Conservation (phyloP, 2,797 vertebrate genomes). For the Phoeniculus purpureus region DNA sequence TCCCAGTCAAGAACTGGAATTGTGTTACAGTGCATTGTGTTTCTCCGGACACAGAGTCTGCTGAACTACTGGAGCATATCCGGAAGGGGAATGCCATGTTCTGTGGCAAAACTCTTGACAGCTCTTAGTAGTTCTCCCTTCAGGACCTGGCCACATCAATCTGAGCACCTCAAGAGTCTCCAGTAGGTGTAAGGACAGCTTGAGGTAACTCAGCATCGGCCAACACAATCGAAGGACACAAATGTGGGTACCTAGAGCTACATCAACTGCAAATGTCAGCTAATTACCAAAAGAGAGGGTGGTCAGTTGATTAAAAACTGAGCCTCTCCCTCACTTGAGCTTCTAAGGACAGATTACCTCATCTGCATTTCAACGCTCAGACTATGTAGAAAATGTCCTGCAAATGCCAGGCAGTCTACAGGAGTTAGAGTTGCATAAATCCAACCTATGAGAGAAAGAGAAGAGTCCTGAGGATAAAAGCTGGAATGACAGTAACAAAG, state of each 20-base stretch:
- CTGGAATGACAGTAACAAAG: background rate
- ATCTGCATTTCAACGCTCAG: conserved; percentile 98
- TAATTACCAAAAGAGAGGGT: background rate
- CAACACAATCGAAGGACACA: background rate
- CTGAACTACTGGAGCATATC: background rate
- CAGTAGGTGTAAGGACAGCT: background rate
- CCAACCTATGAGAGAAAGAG: conserved; percentile 84
- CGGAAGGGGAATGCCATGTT: background rate
- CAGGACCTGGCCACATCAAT: background rate
- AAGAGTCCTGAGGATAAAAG: background rate
- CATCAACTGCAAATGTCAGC: background rate
- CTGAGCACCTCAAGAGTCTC: background rate
- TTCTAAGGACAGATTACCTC: conserved; percentile 81
- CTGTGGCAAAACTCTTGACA: background rate
- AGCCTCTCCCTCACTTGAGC: background rate
- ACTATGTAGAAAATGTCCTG: conserved; percentile 96
- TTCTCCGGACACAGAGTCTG: background rate
- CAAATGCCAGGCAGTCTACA: conserved; percentile 95
- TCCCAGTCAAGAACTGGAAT: background rate
- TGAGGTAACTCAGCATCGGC: background rate
- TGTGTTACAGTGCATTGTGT: background rate
- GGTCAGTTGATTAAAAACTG: background rate
- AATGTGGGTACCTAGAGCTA: background rate
- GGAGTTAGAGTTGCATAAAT: conserved; percentile 97
- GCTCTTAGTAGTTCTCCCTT: background rate